Percentiles rank a stretch among this genome's conserved stretches.
Evolutionary conservation across 2,113 vertebrate genomes (phyloP).

Genomic region (Sturnira hondurensis): DNA sequence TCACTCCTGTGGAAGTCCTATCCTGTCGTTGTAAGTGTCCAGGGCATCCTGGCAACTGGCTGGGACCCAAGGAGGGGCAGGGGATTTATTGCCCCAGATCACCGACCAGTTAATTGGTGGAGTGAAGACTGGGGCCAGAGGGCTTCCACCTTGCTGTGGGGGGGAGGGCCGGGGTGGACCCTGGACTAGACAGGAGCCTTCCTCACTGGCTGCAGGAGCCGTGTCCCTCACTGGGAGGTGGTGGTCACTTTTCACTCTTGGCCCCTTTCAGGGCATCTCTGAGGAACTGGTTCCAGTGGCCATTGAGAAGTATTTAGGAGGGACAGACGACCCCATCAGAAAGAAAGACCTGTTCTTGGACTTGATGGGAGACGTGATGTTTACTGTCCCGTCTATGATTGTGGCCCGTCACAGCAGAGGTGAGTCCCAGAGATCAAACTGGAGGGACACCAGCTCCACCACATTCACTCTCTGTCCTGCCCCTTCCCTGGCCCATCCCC

Average conservation of each 20-base stretch:
- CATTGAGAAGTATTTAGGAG: conserved; percentile 58
- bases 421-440: background rate
- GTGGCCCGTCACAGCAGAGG: conserved; percentile 50
- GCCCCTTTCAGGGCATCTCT: conserved; percentile 39
- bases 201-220: background rate
- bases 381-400: conserved; percentile 24
- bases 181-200: accelerated
- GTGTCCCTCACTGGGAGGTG: accelerated
- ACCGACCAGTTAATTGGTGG: background rate
- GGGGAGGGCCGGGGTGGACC: background rate
- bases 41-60: background rate
- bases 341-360: conserved; percentile 58
- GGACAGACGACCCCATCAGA: conserved; percentile 19
- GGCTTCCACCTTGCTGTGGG: accelerated
- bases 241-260: background rate
- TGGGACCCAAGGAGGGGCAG: background rate
- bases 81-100: background rate
- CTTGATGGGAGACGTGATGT: background rate
- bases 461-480: accelerated
- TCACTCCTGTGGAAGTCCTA: conserved; percentile 26
- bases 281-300: background rate
- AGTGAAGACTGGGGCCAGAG: too few relatives aligned
- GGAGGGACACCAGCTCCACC: accelerated
- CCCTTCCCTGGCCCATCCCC: too few relatives aligned
- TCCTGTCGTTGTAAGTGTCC: background rate